phyloP scores from a whole-genome alignment of 2,888 invertebrate species.

The Dichetophora obliterata region DNA sequence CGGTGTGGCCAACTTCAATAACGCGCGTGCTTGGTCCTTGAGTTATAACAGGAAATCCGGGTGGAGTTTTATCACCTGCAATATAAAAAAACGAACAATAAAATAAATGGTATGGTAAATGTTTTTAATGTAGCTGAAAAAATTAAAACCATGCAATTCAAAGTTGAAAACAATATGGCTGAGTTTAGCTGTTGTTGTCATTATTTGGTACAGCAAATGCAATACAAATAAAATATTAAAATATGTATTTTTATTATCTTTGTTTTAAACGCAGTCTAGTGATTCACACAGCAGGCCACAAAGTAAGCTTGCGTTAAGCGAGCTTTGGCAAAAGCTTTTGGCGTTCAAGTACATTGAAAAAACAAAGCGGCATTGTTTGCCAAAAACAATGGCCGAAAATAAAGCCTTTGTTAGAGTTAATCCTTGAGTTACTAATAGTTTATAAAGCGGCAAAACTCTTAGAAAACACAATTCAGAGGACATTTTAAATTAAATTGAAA shows the following conservation, averaged over 20 bases:
- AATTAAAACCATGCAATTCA: neutral
- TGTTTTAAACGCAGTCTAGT: too few relatives aligned
- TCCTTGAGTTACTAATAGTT: too few relatives aligned
- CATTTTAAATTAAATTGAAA: neutral
- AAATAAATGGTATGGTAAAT: constrained; percentile 1
- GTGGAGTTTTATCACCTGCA: constrained; percentile 85
- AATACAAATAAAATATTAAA: neutral
- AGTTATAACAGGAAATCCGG: constrained; percentile 91
- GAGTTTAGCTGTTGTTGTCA: too few relatives aligned
- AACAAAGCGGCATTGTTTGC: neutral
- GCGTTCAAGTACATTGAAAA: neutral
- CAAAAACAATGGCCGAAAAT: too few relatives aligned
- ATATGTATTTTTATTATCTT: neutral
- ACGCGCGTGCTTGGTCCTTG: constrained; percentile 92
- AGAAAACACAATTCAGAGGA: too few relatives aligned
- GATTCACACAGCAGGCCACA: too few relatives aligned
- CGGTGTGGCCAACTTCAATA: constrained; percentile 94
- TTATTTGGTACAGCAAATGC: neutral
- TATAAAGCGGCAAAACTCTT: too few relatives aligned
- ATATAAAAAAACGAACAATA: constrained; percentile 47
- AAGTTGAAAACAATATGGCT: too few relatives aligned
- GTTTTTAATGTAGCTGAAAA: neutral
- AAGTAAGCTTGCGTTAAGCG: too few relatives aligned
- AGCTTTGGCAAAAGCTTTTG: too few relatives aligned
- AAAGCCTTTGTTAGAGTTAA: too few relatives aligned